Evolutionary conservation across 2,888 invertebrate species (phyloP).

Genomic region (Drosophila mettleri): DNA sequence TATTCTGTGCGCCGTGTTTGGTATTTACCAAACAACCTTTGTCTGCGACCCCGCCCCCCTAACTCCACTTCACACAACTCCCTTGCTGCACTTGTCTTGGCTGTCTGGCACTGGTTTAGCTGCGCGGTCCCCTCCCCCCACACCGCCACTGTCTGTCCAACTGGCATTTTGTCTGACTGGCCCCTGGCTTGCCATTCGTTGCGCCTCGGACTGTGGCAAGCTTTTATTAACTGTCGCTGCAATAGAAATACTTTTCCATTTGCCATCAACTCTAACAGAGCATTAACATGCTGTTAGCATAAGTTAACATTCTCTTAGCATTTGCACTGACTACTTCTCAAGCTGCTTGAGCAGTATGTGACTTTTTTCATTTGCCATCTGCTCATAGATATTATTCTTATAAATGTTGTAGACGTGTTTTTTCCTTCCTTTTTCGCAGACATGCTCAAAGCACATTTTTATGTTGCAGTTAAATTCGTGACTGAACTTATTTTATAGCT

Average conservation of each 20-base stretch:
- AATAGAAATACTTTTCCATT: not conserved
- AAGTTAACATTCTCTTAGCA: not conserved
- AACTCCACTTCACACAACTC: not conserved
- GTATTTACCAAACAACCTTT: constrained; percentile 58
- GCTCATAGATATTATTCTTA: not conserved
- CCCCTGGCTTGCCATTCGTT: constrained; percentile 23
- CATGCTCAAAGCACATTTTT: constrained; percentile 1
- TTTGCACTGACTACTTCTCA: not conserved
- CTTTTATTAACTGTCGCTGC: constrained; percentile 8
- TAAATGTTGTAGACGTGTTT: constrained; percentile 2
- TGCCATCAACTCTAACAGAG: not conserved
- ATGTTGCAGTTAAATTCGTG: constrained; percentile 2
- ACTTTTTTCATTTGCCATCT: not conserved
- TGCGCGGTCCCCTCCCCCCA: constrained; percentile 6
- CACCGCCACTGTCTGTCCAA: constrained; percentile 33
- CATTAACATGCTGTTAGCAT: constrained; percentile 6
- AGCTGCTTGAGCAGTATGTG: not conserved
- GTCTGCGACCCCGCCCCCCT: constrained; percentile 26
- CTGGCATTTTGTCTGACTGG: constrained; percentile 40
- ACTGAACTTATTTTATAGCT: constrained; percentile 5
- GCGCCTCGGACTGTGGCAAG: constrained; percentile 3
- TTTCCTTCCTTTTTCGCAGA: not conserved
- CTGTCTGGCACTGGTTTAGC: constrained; percentile 56
- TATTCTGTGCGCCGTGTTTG: constrained; percentile 37
- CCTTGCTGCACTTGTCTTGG: constrained; percentile 25